Conservation (phyloP, 2,113 vertebrate species). For the Cervus canadensis region DNA sequence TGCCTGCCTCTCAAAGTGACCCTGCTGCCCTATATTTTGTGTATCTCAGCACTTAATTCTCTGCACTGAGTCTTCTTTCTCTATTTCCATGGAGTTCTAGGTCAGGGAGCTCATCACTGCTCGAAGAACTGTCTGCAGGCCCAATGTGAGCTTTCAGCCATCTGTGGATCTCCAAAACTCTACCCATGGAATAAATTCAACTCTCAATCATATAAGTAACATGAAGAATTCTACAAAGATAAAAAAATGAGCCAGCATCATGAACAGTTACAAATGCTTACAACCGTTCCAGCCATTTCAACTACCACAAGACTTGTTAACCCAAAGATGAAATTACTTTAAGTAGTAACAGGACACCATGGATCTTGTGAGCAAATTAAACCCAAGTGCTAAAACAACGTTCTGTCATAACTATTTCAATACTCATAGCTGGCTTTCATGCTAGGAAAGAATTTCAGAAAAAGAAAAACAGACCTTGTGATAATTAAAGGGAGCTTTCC, state of each 20-base stretch:
- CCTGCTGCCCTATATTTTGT: background rate
- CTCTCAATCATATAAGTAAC: background rate
- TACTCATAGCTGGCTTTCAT: background rate
- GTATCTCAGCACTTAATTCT: background rate
- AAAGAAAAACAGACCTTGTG: background rate
- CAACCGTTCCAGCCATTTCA: background rate
- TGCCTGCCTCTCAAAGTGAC: background rate
- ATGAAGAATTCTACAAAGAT: background rate
- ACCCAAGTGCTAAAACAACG: background rate
- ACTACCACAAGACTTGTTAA: background rate
- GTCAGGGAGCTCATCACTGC: no score
- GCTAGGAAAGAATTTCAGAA: background rate
- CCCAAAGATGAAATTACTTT: background rate
- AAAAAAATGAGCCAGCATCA: background rate
- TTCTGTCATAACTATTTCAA: background rate
- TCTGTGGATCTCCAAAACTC: background rate
- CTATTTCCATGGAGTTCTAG: background rate
- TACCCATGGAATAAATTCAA: background rate
- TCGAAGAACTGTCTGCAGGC: background rate
- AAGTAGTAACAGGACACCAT: background rate
- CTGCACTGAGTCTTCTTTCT: background rate
- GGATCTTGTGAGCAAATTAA: background rate
- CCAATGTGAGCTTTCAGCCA: background rate
- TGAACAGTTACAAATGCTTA: background rate
- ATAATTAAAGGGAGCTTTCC: background rate